Base-by-base conservation (phyloP, 2,888 invertebrate species). In the Lydus trimaculatus region DNA sequence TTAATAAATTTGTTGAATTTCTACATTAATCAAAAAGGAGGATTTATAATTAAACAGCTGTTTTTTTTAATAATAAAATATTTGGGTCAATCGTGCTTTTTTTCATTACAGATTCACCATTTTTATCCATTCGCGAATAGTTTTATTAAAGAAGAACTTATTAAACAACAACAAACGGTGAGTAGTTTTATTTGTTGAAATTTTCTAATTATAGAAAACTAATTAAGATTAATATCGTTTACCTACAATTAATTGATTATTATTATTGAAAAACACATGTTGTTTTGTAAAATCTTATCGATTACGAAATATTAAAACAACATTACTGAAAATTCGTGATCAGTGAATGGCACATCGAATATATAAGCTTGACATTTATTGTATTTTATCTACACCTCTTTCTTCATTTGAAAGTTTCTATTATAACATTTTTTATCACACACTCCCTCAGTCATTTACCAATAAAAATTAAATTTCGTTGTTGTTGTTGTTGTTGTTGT, bases 281-380 rank as follows among this genome's bases (percentile, higher is more conserved):
- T 15, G 28, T 43, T 13, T 17, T 17, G n/a, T 48, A 48, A 52
- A 52, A 52, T 23, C 52, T 52, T 52, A 56, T 64, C 63, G 59
- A 61, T 70, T 66, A 52, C 67, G 58, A 60, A 69, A 66, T 67
- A 65, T 20, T 33, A 62, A 70, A 52, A 60, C 56, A 60, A 71
- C 67, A 71, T 71, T 70, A 70, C 69, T 72, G 72, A 72, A 75
- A 74, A 76, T 74, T 76, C 76, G 76, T 76, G 76, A 76, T 75
- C 76, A 71, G 75, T 72, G 75, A 76, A 75, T 70, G 75, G 70
- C 65, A 69, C 65, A 64, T 69, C 48, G 36, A 61, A 65, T 65
- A 69, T 52, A 25, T 13, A 25, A 25, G 52, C 52, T 25, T 52
- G 52, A 52, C 52, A 52, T 52, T 52, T 48, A 48, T 23, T 52